A percentile compares a stretch with the other conserved stretches of the same genome.
Evolutionary conservation across 2,113 vertebrate genomes (phyloP).

Genomic region (Bufo gargarizans): DNA sequence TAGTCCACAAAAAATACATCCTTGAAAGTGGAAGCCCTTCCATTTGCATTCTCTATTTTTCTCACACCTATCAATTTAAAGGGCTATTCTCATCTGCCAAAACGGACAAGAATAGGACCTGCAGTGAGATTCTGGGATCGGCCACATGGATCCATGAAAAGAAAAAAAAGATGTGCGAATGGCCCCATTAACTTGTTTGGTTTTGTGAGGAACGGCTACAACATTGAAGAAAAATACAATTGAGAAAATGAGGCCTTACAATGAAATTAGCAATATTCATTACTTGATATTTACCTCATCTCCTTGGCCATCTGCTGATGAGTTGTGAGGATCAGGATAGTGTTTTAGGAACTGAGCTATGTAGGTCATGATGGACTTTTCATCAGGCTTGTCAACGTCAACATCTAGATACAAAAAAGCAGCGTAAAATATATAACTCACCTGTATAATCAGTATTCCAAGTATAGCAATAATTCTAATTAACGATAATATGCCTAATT

Average conservation of each 20-base stretch:
- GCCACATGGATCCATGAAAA: too few relatives aligned
- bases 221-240: too few relatives aligned
- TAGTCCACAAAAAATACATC: too few relatives aligned
- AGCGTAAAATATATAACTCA: background rate
- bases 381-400: slow-evolving; percentile 98
- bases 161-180: too few relatives aligned
- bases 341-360: slow-evolving; percentile 95
- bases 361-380: slow-evolving; percentile 98
- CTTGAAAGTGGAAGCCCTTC: too few relatives aligned
- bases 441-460: background rate
- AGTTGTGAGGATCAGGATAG: slow-evolving; percentile 78
- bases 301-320: slow-evolving; percentile 71
- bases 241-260: background rate
- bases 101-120: too few relatives aligned
- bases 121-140: too few relatives aligned
- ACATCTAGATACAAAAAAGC: slow-evolving; percentile 79
- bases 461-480: background rate
- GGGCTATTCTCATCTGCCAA: too few relatives aligned
- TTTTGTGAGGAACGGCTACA: too few relatives aligned
- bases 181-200: too few relatives aligned
- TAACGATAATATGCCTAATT: background rate
- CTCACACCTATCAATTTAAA: too few relatives aligned
- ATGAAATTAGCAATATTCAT: background rate
- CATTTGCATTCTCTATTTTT: too few relatives aligned
- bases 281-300: slow-evolving; percentile 75